Conservation (phyloP, 2,113 vertebrate species). For the Strix uralensis region DNA sequence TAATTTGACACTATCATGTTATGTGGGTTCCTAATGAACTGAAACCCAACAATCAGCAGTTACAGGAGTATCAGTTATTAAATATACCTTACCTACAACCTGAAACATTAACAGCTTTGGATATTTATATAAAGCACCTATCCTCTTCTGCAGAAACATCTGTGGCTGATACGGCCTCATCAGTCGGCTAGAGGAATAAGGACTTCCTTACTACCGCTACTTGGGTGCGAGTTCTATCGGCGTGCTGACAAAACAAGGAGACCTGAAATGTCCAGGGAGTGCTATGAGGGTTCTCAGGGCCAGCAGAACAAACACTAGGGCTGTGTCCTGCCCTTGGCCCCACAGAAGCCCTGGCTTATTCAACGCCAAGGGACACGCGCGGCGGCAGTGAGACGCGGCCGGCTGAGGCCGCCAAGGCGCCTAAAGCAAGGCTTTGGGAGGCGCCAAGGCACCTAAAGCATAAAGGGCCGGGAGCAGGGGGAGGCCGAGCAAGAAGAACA, state of each 20-base stretch:
- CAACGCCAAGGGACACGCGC: neutral
- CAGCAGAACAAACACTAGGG: neutral
- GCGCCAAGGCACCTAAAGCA: no score
- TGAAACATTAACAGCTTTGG: neutral
- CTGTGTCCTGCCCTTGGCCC: neutral
- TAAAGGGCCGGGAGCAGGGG: no score
- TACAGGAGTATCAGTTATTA: neutral
- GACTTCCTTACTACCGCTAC: accelerated
- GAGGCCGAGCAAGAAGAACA: neutral
- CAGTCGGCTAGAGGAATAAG: accelerated
- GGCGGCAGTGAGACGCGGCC: neutral
- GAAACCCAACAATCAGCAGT: neutral
- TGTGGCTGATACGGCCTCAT: accelerated
- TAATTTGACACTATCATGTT: neutral
- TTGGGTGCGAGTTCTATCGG: accelerated
- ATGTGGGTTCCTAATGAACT: neutral
- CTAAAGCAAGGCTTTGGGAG: no score
- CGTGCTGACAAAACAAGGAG: neutral
- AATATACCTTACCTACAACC: accelerated
- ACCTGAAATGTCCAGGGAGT: accelerated
- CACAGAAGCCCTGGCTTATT: accelerated
- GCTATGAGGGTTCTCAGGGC: neutral
- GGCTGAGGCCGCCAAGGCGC: no score
- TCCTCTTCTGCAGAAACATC: neutral
- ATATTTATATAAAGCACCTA: neutral